Conservation (phyloP, 2,113 vertebrate species). For the Pyxicephalus adspersus region DNA sequence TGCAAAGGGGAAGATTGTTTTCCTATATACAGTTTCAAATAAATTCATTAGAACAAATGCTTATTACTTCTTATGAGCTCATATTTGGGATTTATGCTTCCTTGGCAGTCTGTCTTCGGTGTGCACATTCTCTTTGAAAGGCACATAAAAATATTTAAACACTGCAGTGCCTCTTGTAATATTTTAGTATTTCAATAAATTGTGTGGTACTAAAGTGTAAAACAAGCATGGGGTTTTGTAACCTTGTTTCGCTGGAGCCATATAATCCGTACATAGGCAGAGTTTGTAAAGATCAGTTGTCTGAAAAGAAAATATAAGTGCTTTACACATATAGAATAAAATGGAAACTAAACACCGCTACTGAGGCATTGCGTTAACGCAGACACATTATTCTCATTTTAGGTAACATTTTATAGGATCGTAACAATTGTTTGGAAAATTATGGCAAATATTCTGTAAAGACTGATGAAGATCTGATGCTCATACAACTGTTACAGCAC, state of each 20-base stretch:
- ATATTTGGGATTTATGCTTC: constrained; percentile 55
- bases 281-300: constrained; percentile 50
- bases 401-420: background rate
- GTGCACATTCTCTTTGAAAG: constrained; percentile 51
- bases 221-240: constrained; percentile 47
- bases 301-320: constrained; percentile 41
- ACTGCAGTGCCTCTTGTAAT: constrained; percentile 56
- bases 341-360: background rate
- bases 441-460: background rate
- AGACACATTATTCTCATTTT: background rate
- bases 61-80: constrained; percentile 51
- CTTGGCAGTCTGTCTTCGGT: constrained; percentile 52
- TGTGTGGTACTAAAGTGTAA: constrained; percentile 48
- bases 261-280: constrained; percentile 45
- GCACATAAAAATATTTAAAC: constrained; percentile 56
- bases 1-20: constrained; percentile 28
- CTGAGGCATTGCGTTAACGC: constrained; percentile 7
- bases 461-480: background rate
- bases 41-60: constrained; percentile 52
- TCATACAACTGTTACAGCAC: background rate
- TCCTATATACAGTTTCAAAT: constrained; percentile 37
- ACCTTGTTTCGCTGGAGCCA: constrained; percentile 26
- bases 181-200: constrained; percentile 58
- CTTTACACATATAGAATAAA: constrained; percentile 26
- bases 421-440: background rate